Evolutionary conservation across 2,797 vertebrate species (phyloP), one percentile per base, ranked within the genome.

Genomic region (Champsocephalus esox): DNA sequence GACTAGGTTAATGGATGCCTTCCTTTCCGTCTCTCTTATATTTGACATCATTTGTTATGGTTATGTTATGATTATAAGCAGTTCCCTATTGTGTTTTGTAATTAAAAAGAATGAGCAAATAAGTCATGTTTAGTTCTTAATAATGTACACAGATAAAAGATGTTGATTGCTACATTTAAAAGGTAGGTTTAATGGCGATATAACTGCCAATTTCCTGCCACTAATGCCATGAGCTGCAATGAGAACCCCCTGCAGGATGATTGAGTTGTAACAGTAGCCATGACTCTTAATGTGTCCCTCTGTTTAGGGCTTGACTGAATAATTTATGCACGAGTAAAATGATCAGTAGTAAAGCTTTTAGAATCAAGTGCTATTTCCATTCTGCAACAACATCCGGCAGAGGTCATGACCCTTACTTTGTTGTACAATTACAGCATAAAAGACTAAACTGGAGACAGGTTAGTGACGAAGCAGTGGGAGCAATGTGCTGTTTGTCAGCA

Each of bases 291-390:
- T 86, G 80, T 79, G 81, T 73, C 73, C 80, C 81, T 54, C 83
- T 83, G 79, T 90, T 87, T 78, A 80, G 77, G 71, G 66, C 76
- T 41, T 48, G 67, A 52, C 78, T 90, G 85, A 88, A 92, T 92
- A 84, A 90, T 91, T 91, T 83, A 89, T 91, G 79, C 73, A 75
- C 51, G 66, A 74, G 90, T 84, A 91, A 91, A 92, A 84, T 55
- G 88, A 92, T 89, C 87, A 82, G 72, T 62, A 58, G 73, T 81
- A 80, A 86, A 83, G 88, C 88, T 89, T 87, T 88, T 78, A 86
- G 84, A 87, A 84, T 82, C 85, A 88, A 83, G 77, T 76, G 70
- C 73, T 78, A 65, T 81, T 89, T 90, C 80, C 74, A 84, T 88
- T 80, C 69, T 82, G 70, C 73, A 81, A 50, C 75, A 77, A 49